Evolutionary conservation across 2,113 vertebrate genomes (phyloP).

Genomic region (Datnioides undecimradiatus): DNA sequence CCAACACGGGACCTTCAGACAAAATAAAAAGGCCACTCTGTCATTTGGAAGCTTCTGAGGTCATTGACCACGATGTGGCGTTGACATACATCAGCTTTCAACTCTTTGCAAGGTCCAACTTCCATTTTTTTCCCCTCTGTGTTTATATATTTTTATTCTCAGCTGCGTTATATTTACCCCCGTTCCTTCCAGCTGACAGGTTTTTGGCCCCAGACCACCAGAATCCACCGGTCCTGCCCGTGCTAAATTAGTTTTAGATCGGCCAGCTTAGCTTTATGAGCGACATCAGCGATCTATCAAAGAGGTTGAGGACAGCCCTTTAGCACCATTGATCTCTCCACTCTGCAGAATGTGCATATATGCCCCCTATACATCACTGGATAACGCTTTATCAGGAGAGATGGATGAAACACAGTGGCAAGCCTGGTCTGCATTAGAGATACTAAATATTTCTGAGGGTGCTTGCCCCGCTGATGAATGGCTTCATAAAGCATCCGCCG

Average conservation of each 20-base stretch:
- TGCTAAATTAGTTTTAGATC: slow-evolving; percentile 9
- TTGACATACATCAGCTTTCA: neutral
- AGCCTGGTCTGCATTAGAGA: slow-evolving; percentile 53
- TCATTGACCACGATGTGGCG: neutral
- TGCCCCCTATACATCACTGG: slow-evolving; percentile 64
- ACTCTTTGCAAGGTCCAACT: neutral
- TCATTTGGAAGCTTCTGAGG: slow-evolving; percentile 23
- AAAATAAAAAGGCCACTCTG: slow-evolving; percentile 27
- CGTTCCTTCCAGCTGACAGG: neutral
- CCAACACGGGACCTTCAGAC: neutral
- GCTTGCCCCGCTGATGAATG: slow-evolving; percentile 67
- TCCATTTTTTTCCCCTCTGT: neutral
- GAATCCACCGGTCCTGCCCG: neutral
- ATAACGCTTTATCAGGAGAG: slow-evolving; percentile 65
- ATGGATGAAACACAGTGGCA: slow-evolving; percentile 64
- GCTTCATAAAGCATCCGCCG: slow-evolving; percentile 63
- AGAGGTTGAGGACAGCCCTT: slow-evolving; percentile 53
- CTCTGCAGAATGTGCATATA: slow-evolving; percentile 72
- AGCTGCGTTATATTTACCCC: neutral
- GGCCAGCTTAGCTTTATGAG: slow-evolving; percentile 51
- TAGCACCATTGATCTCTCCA: slow-evolving; percentile 68
- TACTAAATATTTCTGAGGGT: slow-evolving; percentile 73
- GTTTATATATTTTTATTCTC: neutral
- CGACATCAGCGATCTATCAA: slow-evolving; percentile 60
- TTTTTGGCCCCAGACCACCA: neutral